These are phyloP conservation scores for Aleiodes testaceus DNA, from an alignment of 2,888 invertebrate genomes.

Conservation along the genomic window DNA sequence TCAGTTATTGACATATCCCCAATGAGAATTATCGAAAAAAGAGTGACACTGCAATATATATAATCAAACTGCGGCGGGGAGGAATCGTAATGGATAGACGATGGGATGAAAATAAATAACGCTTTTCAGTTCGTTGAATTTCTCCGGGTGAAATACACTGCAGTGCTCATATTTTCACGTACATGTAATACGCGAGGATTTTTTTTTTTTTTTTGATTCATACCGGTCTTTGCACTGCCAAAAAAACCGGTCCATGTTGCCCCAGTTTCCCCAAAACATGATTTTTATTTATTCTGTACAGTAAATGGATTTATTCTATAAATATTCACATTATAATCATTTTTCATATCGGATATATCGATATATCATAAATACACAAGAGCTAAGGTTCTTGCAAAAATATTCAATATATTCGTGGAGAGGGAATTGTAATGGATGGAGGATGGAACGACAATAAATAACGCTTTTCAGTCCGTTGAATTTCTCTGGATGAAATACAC, in stretches of 20 bases:
- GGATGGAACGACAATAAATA: conserved; percentile 62
- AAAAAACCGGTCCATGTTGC: no score
- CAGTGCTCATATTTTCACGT: conserved; percentile 62
- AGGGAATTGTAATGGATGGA: conserved; percentile 2
- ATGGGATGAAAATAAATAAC: conserved; percentile 64
- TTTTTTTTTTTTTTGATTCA: no score
- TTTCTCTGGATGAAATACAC: not conserved
- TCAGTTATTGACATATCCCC: conserved; percentile 63
- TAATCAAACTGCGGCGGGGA: conserved; percentile 3
- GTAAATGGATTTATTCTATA: no score
- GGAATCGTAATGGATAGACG: conserved; percentile 9
- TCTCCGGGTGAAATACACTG: not conserved
- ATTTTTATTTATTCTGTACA: no score
- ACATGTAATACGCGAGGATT: conserved; percentile 51
- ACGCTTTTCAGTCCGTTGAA: conserved; percentile 52
- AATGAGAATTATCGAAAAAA: conserved; percentile 50
- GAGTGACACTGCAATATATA: conserved; percentile 27
- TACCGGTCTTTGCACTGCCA: no score
- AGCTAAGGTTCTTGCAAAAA: no score
- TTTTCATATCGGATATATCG: no score
- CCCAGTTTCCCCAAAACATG: no score
- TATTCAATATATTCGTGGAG: not conserved
- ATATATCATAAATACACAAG: no score
- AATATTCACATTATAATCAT: no score
- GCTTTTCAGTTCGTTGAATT: conserved; percentile 48